These are phyloP conservation scores for Hyposoter didymator DNA, from an alignment of 2,888 invertebrate genomes.

Conservation along the genomic window DNA sequence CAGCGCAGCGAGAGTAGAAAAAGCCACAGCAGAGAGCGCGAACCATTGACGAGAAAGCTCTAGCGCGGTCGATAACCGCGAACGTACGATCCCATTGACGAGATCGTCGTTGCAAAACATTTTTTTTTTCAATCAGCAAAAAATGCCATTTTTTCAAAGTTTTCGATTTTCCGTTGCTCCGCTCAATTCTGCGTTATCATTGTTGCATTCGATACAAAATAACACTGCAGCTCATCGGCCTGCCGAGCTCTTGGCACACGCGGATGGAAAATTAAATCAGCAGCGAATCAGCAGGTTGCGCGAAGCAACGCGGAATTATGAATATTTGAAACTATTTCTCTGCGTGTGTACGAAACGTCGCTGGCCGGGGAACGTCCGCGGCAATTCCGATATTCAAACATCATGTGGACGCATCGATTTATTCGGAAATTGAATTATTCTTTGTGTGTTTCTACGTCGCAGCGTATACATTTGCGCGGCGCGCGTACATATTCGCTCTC, in stretches of 20 bases:
- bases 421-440: constrained; percentile 54
- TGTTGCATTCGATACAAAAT: background rate
- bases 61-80: background rate
- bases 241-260: background rate
- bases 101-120: background rate
- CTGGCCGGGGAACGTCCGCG: background rate
- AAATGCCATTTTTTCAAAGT: background rate
- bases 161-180: background rate
- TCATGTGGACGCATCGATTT: constrained; percentile 32
- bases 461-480: background rate
- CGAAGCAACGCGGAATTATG: constrained; percentile 19
- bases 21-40: no score
- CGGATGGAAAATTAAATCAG: constrained; percentile 19
- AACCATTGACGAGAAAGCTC: background rate
- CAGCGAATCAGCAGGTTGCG: constrained; percentile 30
- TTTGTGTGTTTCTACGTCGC: constrained; percentile 26
- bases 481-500: background rate
- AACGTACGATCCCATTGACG: background rate
- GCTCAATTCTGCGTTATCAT: background rate
- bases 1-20: background rate
- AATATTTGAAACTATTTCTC: constrained; percentile 44
- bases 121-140: background rate
- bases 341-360: background rate
- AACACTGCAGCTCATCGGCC: background rate
- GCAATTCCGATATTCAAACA: background rate